Conservation (phyloP, 2,113 vertebrate genomes). For the Protobothrops mucrosquamatus region DNA sequence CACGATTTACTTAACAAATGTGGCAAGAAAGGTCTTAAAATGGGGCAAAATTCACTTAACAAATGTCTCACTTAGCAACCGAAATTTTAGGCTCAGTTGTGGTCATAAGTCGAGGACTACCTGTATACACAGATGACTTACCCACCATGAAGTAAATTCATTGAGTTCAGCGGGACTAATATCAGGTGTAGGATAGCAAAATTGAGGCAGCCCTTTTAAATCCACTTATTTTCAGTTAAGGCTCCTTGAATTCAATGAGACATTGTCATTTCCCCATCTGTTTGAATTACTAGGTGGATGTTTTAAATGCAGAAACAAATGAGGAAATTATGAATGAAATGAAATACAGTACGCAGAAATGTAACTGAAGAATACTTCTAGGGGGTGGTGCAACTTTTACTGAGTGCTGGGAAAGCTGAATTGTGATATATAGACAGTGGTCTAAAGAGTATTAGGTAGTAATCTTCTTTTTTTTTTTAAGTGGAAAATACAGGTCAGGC, state of each 20-base stretch:
- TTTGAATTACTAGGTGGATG: not conserved
- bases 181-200: not conserved
- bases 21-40: too few species aligned
- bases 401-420: not conserved
- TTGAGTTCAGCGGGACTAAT: not conserved
- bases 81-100: too few species aligned
- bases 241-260: not conserved
- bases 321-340: not conserved
- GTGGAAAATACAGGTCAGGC: not conserved
- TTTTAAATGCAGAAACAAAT: not conserved
- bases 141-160: not conserved
- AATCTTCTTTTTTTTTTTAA: not conserved
- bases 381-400: not conserved
- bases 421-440: not conserved
- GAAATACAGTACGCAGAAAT: not conserved
- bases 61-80: too few species aligned
- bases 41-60: too few species aligned
- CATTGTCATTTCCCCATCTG: not conserved
- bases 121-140: not conserved
- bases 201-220: not conserved
- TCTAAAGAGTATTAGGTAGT: not conserved
- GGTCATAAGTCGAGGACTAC: too few species aligned
- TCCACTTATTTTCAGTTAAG: not conserved
- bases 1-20: too few species aligned
- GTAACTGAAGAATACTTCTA: too few species aligned